Evolutionary conservation across 2,888 invertebrate species (phyloP).

Genomic region (Cantharis nigra): DNA sequence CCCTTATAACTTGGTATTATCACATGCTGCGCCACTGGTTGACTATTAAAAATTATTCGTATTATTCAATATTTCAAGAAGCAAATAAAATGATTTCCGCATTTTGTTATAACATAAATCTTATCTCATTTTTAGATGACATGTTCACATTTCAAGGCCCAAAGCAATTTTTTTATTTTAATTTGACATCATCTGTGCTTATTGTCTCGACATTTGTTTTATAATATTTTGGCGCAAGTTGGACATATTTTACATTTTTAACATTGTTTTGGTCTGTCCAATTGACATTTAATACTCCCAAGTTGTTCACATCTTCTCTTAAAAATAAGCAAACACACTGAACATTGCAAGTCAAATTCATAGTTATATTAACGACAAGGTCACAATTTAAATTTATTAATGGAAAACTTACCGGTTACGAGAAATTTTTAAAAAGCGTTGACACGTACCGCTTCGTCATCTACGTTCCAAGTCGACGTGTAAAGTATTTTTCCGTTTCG

Average conservation of each 20-base stretch:
- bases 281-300: neutral
- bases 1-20: too few relatives aligned
- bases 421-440: neutral
- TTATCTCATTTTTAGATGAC: neutral
- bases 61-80: neutral
- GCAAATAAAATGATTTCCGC: neutral
- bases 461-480: neutral
- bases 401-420: neutral
- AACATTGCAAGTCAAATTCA: neutral
- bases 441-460: neutral
- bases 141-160: neutral
- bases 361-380: neutral
- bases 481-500: neutral
- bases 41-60: neutral
- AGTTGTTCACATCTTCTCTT: neutral
- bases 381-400: neutral
- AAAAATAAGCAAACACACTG: neutral
- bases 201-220: neutral
- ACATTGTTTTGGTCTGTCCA: neutral
- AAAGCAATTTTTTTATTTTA: neutral
- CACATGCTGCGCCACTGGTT: neutral
- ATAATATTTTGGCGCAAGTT: neutral
- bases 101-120: neutral
- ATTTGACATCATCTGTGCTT: neutral
- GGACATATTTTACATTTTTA: neutral